Conservation (phyloP, 2,888 invertebrate genomes). For the Stenchaetothrips biformis region DNA sequence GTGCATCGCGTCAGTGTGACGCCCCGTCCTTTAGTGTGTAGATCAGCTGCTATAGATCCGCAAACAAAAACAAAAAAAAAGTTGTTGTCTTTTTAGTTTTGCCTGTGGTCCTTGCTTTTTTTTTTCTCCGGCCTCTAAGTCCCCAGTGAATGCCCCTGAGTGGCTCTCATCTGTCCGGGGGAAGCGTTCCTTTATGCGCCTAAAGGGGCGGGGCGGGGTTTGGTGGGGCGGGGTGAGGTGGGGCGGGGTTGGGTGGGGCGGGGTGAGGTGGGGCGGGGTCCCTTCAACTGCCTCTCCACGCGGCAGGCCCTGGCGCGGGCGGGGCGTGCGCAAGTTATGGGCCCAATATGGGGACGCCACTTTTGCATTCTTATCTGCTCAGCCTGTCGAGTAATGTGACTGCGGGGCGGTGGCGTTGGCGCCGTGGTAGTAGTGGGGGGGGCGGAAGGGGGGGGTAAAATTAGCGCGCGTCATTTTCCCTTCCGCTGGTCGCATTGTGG, state of each 20-base stretch:
- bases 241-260: neutral
- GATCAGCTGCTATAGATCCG: no score
- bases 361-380: constrained; percentile 20
- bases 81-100: neutral
- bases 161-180: no score
- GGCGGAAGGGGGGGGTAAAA: neutral
- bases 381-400: constrained; percentile 7
- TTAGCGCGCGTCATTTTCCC: constrained; percentile 20
- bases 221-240: neutral
- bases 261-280: no score
- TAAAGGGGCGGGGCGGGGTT: neutral
- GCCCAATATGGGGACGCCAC: constrained; percentile 17
- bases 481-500: neutral
- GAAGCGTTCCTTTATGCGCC: neutral
- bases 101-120: neutral
- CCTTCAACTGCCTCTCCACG: no score
- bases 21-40: no score
- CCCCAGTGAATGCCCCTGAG: neutral
- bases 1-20: no score
- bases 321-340: neutral
- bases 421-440: neutral
- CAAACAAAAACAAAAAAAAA: neutral
- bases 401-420: neutral
- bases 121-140: neutral
- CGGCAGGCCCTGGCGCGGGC: neutral